These are phyloP conservation scores for Falco peregrinus DNA, from an alignment of 2,797 vertebrate species.

Conservation along the genomic window DNA sequence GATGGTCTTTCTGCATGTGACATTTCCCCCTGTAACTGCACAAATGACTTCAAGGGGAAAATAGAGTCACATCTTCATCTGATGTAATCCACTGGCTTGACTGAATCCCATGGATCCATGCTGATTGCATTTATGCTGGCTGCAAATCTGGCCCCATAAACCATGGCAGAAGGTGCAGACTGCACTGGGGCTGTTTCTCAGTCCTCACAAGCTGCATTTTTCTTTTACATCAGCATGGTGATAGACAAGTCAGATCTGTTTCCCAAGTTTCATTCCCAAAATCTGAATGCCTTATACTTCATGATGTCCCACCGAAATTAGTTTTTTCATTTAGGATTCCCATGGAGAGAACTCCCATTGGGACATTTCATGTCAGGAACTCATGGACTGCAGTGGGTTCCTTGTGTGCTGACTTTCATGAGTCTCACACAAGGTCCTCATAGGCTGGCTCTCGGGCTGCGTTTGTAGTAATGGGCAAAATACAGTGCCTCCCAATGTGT, in stretches of 20 bases:
- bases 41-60: not conserved
- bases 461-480: not conserved
- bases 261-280: not conserved
- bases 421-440: not conserved
- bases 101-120: not conserved
- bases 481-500: not conserved
- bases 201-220: not conserved
- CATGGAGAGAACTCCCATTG: not conserved
- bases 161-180: not conserved
- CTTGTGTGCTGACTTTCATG: not conserved
- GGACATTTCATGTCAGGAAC: not conserved
- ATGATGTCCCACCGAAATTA: not conserved
- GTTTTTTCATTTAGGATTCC: not conserved
- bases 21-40: not conserved
- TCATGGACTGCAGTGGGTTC: not conserved
- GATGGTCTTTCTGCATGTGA: not conserved
- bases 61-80: not conserved
- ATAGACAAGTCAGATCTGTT: not conserved
- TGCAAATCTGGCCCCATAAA: not conserved
- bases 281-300: not conserved
- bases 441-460: conserved; percentile 11
- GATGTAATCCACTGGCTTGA: not conserved
- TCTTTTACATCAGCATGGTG: conserved; percentile 5
- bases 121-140: not conserved
- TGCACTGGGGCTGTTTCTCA: not conserved